Conservation (phyloP, 2,888 invertebrate genomes). For the Orchestes rusci region DNA sequence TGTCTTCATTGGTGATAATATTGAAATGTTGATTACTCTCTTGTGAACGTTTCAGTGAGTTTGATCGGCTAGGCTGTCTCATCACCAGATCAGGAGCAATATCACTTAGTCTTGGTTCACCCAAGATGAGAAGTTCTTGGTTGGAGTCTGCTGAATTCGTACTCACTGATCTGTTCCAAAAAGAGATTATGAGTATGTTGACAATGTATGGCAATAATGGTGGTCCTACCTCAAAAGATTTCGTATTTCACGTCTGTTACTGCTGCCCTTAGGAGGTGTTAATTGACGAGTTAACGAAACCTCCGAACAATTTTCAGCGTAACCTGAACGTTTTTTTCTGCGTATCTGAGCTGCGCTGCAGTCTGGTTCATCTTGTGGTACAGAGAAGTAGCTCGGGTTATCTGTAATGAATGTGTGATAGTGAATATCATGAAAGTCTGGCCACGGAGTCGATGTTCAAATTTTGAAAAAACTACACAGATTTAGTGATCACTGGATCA, state of each 20-base stretch:
- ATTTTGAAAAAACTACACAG: too few species aligned
- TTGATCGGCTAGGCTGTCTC: conserved; percentile 35
- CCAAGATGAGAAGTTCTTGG: conserved; percentile 56
- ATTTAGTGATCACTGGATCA: too few species aligned
- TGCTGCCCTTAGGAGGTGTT: conserved; percentile 33
- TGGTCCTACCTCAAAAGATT: conserved; percentile 16
- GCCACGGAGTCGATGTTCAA: too few species aligned
- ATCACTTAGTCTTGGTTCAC: conserved; percentile 64
- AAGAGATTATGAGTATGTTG: too few species aligned
- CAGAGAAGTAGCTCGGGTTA: conserved; percentile 71
- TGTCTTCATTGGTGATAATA: conserved; percentile 37
- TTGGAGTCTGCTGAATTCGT: conserved; percentile 55
- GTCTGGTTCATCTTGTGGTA: conserved; percentile 39
- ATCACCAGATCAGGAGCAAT: conserved; percentile 52
- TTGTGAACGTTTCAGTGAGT: conserved; percentile 34
- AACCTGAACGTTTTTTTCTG: conserved; percentile 19
- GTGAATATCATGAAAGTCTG: too few species aligned
- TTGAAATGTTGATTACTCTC: conserved; percentile 34
- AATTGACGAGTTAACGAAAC: conserved; percentile 33
- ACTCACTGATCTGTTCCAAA: conserved; percentile 59
- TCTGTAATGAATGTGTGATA: conserved; percentile 60
- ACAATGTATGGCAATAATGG: too few species aligned
- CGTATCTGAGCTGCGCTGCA: conserved; percentile 13
- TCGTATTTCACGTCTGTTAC: conserved; percentile 19
- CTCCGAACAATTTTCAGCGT: conserved; percentile 29